Base-by-base conservation (phyloP, 2,113 vertebrate species). In the Oncorhynchus kisutch region DNA sequence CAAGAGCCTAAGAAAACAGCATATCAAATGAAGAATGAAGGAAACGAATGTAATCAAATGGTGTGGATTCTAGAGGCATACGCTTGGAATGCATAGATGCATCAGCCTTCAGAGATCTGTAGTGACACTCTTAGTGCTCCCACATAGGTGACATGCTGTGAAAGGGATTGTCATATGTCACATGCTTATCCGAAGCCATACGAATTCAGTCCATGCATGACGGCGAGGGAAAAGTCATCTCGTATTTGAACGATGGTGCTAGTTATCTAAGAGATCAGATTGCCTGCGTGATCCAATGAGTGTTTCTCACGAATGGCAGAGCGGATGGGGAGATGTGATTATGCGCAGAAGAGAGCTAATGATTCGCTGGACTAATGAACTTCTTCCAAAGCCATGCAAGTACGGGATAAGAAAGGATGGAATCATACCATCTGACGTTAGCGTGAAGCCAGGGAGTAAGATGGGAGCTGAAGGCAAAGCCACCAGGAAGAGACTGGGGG, bases 201-300 rank as follows among this genome's bases (percentile, higher is more conserved):
- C 79, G 67, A 80, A 87, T 81, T 74, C 76, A 6, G 73, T 75
- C 45, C 70, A 68, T n/a, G 73, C 82, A 45, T 69, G 82, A 78
- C 0, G n/a, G 75, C n/a, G 75, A 82, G 75, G 77, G 71, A 25
- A 57, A 0, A 11, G 0, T 3, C 0, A 76, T 59, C 76, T 80
- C 78, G 71, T 78, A 85, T 90, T 87, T 90, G 81, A 88, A 75
- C 85, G 81, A 91, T 85, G 80, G 71, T 51, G 81, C 85, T 83
- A 67, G 85, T 76, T 89, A 85, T 88, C 84, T 72, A 70, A 77
- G 70, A 75, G 86, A 87, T 90, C 85, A 81, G 81, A 45, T 45
- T 45, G 39, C 39, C 39, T 45, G 39, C 9, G 39, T 45, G 39
- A 45, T 45, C 39, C 39, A 11, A 45, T 45, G 39, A 86, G 65